Evolutionary conservation across 1,140 invertebrate genomes (phyloP), one percentile per base, ranked within the genome.

Genomic region (Drosophila seguyi): DNA sequence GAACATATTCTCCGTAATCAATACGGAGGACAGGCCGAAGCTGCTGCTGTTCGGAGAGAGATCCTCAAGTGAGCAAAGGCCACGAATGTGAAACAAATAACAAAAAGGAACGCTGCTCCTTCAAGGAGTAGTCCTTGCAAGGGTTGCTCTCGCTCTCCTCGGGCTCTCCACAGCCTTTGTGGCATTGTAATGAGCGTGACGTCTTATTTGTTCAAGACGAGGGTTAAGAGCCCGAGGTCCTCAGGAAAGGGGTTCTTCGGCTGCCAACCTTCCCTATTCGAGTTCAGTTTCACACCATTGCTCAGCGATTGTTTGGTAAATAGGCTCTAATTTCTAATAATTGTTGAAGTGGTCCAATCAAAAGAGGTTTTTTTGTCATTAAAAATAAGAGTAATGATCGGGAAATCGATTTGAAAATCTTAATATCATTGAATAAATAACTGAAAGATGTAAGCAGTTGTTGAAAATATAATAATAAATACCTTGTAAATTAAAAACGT

Each of bases 71-170:
- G 83, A 86, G 83, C 83, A 86, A 86, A 76, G 65, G 68, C 62
- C 67, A 71, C 42, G 74, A 87, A 77, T 84, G 65, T 74, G 84
- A 88, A 88, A 88, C 85, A 88, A 90, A 88, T 84, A 88, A 88
- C 85, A 88, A 87, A 81, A 77, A 68, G 65, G 25, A 47, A 25
- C n/a, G 45, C 22, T 47, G 45, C 45, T 27, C 74, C 66, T 44
- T 78, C 45, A 58, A 78, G 65, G 44, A 69, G 47, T 45, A 27
- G 39, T 34, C 11, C 47, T 58, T 16, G 11, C 22, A 71, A n/a
- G 66, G 67, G 66, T 72, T 47, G 52, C 31, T 53, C 50, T 57
- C 10, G 20, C 68, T 39, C 75, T 57, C 45, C 38, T 20, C 41
- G 10, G 41, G 44, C 44, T 42, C 13, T 29, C 25, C 16, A 47